Conservation (phyloP, 2,797 vertebrate genomes). For the Sardinella longiceps region DNA sequence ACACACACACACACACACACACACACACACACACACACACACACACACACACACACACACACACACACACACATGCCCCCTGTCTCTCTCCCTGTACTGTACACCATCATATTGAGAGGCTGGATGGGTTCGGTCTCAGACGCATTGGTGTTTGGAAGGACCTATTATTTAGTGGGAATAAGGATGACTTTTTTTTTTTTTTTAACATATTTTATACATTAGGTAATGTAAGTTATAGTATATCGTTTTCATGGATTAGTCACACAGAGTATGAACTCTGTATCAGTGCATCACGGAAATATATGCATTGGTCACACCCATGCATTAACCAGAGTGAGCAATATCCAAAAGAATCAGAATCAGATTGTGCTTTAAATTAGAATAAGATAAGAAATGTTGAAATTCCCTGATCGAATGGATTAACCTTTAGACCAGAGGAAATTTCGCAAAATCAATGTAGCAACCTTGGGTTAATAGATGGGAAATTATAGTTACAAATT, state of each 20-base stretch:
- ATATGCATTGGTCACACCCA: neutral
- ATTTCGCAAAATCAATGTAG: too few relatives aligned
- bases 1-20: neutral
- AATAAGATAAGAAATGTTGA: too few relatives aligned
- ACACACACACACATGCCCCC: neutral
- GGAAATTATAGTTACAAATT: neutral
- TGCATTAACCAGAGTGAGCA: too few relatives aligned
- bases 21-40: neutral
- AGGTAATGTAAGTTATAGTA: neutral
- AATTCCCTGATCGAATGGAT: too few relatives aligned
- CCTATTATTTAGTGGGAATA: neutral
- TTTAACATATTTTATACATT: neutral
- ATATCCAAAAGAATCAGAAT: too few relatives aligned
- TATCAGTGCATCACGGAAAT: neutral
- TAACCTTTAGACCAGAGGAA: too few relatives aligned
- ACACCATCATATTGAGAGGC: neutral
- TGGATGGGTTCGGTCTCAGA: neutral
- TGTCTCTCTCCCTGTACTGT: neutral
- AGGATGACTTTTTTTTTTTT: neutral
- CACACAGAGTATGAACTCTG: too few relatives aligned
- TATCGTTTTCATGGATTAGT: too few relatives aligned
- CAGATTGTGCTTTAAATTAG: too few relatives aligned
- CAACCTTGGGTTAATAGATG: too few relatives aligned
- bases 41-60: too few relatives aligned
- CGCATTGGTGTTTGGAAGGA: neutral